Evolutionary conservation across 2,797 vertebrate species (phyloP).

Genomic region (Squalus acanthias): DNA sequence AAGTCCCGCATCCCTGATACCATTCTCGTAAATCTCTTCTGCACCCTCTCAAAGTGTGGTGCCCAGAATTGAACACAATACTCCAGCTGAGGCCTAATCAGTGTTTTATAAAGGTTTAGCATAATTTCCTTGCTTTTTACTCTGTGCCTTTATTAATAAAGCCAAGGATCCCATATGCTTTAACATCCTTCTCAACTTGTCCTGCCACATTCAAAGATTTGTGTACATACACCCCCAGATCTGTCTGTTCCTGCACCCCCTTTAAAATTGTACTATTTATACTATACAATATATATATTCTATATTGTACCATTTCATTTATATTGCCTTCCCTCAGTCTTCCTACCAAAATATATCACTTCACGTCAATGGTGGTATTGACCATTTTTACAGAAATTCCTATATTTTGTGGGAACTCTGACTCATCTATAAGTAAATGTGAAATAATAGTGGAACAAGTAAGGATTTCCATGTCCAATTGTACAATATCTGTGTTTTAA

Average conservation of each 20-base stretch:
- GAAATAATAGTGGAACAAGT: not conserved
- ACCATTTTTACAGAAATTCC: not conserved
- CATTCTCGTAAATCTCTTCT: not conserved
- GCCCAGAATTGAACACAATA: no score
- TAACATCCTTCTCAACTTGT: not conserved
- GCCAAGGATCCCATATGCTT: not conserved
- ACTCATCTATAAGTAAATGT: not conserved
- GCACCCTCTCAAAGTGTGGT: no score
- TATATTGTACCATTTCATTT: not conserved
- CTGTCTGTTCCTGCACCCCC: not conserved
- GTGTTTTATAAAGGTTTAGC: not conserved
- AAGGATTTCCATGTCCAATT: not conserved
- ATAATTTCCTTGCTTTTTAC: not conserved
- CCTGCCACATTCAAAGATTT: not conserved
- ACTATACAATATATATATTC: not conserved
- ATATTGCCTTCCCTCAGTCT: not conserved
- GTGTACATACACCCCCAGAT: not conserved
- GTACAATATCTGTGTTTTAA: not conserved
- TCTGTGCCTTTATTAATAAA: not conserved
- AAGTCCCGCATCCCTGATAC: no score
- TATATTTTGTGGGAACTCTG: not conserved
- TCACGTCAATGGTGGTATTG: not conserved
- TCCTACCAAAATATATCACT: not conserved
- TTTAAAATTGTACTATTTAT: not conserved
- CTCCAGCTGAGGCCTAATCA: not conserved